A percentile compares a stretch with the other conserved stretches of the same genome.
These are phyloP conservation scores for Megalurothrips usitatus DNA, from an alignment of 2,888 invertebrate species.

Conservation along the genomic window DNA sequence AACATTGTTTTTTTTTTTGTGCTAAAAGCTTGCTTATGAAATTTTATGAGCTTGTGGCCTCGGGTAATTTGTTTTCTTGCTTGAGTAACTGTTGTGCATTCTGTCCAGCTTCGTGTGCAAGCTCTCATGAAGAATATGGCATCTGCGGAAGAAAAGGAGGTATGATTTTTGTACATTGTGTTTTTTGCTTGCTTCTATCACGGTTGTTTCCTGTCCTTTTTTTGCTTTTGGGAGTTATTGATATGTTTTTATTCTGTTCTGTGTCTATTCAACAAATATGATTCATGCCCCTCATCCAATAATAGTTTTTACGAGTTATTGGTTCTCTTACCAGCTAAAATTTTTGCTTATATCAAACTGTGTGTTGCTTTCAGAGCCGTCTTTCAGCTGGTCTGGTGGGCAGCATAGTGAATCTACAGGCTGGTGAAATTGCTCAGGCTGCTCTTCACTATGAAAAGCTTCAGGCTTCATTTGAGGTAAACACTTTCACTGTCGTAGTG, in stretches of 20 bases:
- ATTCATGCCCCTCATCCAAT: conserved; percentile 3
- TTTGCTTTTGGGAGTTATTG: neutral
- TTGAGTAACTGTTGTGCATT: conserved; percentile 21
- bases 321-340: neutral
- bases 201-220: neutral
- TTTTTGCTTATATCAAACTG: neutral
- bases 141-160: conserved; percentile 49
- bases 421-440: conserved; percentile 40
- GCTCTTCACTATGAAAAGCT: conserved; percentile 37
- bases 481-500: neutral
- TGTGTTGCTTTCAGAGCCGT: conserved; percentile 41
- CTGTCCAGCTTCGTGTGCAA: conserved; percentile 33
- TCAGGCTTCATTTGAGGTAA: conserved; percentile 58
- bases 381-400: conserved; percentile 44
- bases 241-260: neutral
- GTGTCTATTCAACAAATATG: neutral
- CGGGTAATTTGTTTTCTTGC: neutral
- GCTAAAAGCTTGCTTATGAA: neutral
- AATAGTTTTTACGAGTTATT: neutral
- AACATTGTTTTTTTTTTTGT: neutral
- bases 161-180: conserved; percentile 40
- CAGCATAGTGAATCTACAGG: conserved; percentile 38
- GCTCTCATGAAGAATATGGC: conserved; percentile 54
- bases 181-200: conserved; percentile 32
- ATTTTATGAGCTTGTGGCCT: neutral